Base-by-base conservation (phyloP, 2,888 invertebrate species). In the Chrysodeixis includens region DNA sequence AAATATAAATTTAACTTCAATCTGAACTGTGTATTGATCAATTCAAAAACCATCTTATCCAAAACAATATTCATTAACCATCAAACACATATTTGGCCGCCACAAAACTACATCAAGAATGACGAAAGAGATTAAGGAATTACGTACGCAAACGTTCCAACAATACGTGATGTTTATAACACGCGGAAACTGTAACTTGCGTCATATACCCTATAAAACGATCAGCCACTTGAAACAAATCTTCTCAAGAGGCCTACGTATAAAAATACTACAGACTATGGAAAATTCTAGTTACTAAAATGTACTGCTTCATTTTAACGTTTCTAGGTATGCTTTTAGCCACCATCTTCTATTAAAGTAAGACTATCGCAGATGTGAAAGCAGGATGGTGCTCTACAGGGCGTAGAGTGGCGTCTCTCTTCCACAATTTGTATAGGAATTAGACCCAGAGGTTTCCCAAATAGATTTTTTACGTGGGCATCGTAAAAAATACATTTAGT, bases 401-500 rank as follows among this genome's bases (percentile, higher is more conserved):
- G 6, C 6, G 26, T 26, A 26, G 2, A 26, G 3, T 6, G 26
- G 6, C 26, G 6, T 26, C 26, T 26, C 26, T 2, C 6, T 26
- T 26, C 26, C 26, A 26, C 26, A 26, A n/a, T n/a, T n/a, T n/a
- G n/a, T n/a, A n/a, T n/a, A n/a, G n/a, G n/a, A n/a, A n/a, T n/a
- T n/a, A n/a, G n/a, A n/a, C n/a, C n/a, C n/a, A n/a, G n/a, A n/a
- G n/a, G n/a, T 54, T 60, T 72, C 56, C 58, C 54, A 54, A 71
- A 75, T 73, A 75, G 56, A 69, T 58, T 67, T 77, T 69, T 65
- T 62, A 68, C 79, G 68, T 68, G 68, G 62, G 67, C 64, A 68
- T 75, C 79, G 79, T 77, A 81, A 83, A 84, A 81, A 83, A 85
- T 80, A 81, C 77, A 83, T 82, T 74, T 73, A 75, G 79, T 81